These are phyloP conservation scores for Trichopria drosophilae DNA, from an alignment of 2,888 invertebrate genomes.

Conservation along the genomic window DNA sequence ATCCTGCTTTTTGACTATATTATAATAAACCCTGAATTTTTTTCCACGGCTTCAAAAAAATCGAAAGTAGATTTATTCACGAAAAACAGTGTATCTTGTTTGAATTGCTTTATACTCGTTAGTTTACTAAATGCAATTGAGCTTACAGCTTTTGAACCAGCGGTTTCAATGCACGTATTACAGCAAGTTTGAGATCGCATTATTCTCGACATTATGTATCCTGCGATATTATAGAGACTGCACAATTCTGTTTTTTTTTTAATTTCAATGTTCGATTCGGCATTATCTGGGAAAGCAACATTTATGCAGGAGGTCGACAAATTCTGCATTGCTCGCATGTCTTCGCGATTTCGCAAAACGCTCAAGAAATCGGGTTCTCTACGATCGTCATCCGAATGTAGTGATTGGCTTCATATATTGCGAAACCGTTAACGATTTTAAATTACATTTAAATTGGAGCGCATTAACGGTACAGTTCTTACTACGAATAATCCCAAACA, in stretches of 20 bases:
- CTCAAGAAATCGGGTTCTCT: too few relatives aligned
- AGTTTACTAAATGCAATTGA: too few relatives aligned
- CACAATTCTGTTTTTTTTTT: background rate
- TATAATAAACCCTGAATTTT: too few relatives aligned
- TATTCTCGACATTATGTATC: conserved; percentile 10
- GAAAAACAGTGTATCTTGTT: too few relatives aligned
- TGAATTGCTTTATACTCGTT: too few relatives aligned
- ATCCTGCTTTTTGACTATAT: too few relatives aligned
- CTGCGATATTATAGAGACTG: conserved; percentile 10
- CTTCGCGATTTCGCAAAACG: too few relatives aligned
- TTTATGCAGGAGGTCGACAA: background rate
- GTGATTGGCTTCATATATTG: conserved; percentile 9
- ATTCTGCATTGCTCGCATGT: too few relatives aligned
- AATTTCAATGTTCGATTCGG: background rate
- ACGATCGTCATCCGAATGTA: conserved; percentile 3
- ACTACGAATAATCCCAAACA: conserved; percentile 13
- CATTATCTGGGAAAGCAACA: background rate
- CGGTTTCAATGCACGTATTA: conserved; percentile 3
- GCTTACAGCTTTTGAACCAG: too few relatives aligned
- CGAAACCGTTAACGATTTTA: conserved; percentile 10
- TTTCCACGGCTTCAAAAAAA: too few relatives aligned
- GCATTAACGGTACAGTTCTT: conserved; percentile 16
- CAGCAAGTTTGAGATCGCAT: background rate
- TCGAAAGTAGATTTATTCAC: too few relatives aligned
- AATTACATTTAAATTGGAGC: conserved; percentile 18